Evolutionary conservation across 2,797 vertebrate genomes (phyloP), one percentile per base, ranked within the genome.

Genomic region (Decapterus maruadsi): DNA sequence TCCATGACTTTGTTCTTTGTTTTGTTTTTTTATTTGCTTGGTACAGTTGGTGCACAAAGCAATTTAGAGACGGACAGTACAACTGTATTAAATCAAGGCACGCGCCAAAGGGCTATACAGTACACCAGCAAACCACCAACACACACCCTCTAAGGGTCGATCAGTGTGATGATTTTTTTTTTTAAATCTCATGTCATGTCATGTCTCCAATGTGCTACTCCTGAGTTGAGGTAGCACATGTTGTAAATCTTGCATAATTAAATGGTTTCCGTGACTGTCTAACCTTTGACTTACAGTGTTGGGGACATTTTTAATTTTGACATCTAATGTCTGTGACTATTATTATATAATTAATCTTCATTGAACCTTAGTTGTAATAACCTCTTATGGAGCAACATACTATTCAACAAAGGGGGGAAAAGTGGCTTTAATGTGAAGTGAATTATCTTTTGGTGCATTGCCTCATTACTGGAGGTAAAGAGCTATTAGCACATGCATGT

Each of bases 191-290:
- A 26, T 48, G n/a, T n/a, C n/a, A n/a, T n/a, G n/a, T n/a, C n/a
- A n/a, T n/a, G n/a, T n/a, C n/a, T 13, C 4, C 22, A 69, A 63
- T 53, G 22, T n/a, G n/a, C 26, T 20, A 19, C 48, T 51, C 6
- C 8, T 53, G 50, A 53, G 11, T 13, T 53, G 5, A 6, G 50
- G 55, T 26, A 26, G 26, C 26, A 26, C 14, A 48, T 16, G 6
- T 7, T 34, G 2, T 64, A 12, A 72, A 38, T 75, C 40, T 51
- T 65, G 36, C 31, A 59, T 56, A 73, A 77, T 74, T 70, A 19
- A 84, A 61, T 1, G 2, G 38, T 38, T 16, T 59, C 22, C 42
- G 55, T 62, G 65, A 72, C 53, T 38, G 11, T 11, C 7, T 48
- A 9, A 4, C 29, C 4, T 45, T 17, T 68, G 17, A 50, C 20